phyloP scores from a whole-genome alignment of 2,888 invertebrate species.

The Thymelicus sylvestris region DNA sequence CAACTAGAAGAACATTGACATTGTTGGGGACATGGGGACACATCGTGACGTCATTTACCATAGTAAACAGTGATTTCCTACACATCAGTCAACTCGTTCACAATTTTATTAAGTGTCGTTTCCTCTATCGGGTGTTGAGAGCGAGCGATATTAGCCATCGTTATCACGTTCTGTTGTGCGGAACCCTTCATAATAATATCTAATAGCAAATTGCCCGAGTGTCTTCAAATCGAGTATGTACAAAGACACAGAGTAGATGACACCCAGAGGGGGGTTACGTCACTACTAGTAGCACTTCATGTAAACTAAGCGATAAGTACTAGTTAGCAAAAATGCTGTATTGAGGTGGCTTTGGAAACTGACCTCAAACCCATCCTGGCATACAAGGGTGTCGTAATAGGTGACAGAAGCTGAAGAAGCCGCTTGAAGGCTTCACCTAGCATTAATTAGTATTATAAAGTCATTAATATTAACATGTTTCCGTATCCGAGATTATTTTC shows the following conservation, averaged over 20 bases:
- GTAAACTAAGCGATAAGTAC: too few relatives aligned
- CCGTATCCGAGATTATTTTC: too few relatives aligned
- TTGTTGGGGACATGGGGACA: too few relatives aligned
- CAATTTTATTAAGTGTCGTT: not conserved
- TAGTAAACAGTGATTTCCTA: not conserved
- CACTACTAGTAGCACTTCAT: not conserved
- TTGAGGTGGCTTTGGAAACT: too few relatives aligned
- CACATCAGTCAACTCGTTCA: not conserved
- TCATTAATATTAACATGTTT: too few relatives aligned
- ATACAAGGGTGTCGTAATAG: too few relatives aligned
- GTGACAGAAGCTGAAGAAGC: too few relatives aligned
- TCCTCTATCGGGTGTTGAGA: not conserved
- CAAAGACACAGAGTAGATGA: conserved; percentile 31
- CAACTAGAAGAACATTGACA: too few relatives aligned
- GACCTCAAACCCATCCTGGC: too few relatives aligned
- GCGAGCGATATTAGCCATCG: conserved; percentile 9
- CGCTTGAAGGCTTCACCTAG: too few relatives aligned
- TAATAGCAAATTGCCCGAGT: conserved; percentile 49
- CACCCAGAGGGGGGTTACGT: conserved; percentile 20
- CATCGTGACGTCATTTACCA: not conserved
- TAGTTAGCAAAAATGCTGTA: too few relatives aligned
- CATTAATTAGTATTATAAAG: too few relatives aligned
- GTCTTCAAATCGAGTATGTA: conserved; percentile 48
- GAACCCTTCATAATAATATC: conserved; percentile 47
- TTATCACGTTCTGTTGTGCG: conserved; percentile 30